These are phyloP conservation scores for Gobiocypris rarus DNA, from an alignment of 2,113 vertebrate genomes.

Conservation along the genomic window DNA sequence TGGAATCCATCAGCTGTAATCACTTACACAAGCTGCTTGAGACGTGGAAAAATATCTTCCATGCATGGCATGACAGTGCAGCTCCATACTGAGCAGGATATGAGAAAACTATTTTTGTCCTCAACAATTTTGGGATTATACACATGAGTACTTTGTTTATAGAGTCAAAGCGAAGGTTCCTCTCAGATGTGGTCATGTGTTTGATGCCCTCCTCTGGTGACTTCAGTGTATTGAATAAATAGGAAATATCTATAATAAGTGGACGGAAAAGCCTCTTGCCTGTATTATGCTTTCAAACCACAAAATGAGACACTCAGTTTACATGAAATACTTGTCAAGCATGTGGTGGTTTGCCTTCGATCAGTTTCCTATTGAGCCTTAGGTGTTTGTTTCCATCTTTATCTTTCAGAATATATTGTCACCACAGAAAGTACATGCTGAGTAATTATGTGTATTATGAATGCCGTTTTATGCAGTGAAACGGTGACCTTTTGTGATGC, in stretches of 20 bases:
- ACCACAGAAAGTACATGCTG: slow-evolving; percentile 32
- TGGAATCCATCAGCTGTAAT: slow-evolving; percentile 27
- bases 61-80: slow-evolving; percentile 9
- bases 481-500: background rate
- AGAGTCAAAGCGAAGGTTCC: background rate
- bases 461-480: background rate
- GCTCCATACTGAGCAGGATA: slow-evolving; percentile 47
- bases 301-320: slow-evolving; percentile 2
- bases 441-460: background rate
- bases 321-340: background rate
- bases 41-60: slow-evolving; percentile 4
- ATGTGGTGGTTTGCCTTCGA: background rate
- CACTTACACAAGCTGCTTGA: slow-evolving; percentile 2
- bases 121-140: slow-evolving; percentile 38
- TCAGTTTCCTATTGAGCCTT: background rate
- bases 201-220: slow-evolving; percentile 46
- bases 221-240: slow-evolving; percentile 19
- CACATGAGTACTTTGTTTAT: slow-evolving; percentile 35
- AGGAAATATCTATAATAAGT: slow-evolving; percentile 8
- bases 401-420: background rate
- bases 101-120: slow-evolving; percentile 36
- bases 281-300: background rate
- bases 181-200: slow-evolving; percentile 45
- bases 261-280: slow-evolving; percentile 5
- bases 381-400: background rate